Evolutionary conservation across 2,888 invertebrate genomes (phyloP), one percentile per base, ranked within the genome.

Genomic region (Endotricha flammealis): DNA sequence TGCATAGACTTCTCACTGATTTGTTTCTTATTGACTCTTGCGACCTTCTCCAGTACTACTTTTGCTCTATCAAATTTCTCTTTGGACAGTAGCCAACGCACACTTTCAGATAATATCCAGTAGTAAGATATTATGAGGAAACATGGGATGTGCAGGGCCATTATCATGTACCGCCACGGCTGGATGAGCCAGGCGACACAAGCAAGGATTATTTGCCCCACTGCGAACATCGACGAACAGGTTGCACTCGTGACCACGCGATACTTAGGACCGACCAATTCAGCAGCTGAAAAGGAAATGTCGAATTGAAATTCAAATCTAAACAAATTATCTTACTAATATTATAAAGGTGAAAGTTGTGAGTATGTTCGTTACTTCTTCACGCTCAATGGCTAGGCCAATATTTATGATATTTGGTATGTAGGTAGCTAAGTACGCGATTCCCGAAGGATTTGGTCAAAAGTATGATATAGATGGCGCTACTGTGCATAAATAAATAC

Each of bases 21-120:
- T 35, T 79, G 58, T 1, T 86, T 86, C 27, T 86, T 88, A 48
- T 93, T 93, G 0, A 90, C 74, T 42, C 67, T 82, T 0, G 93
- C 90, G 1, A 92, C 90, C 44, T 82, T 89, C 9, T 85, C 78
- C 25, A 93, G 65, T 4, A 92, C 88, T 4, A 57, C 62, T 45
- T 88, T 89, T 0, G 93, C 93, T 48, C 91, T 88, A 0, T 88
- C 82, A 38, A 85, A 88, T 50, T 88, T 88, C 14, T 90, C 88
- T 47, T 92, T 91, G 1, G 91, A 90, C 5, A 94, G 69, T 11
- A 94, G 82, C 93, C 93, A 93, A 42, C 93, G 80, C n/a, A 91
- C 80, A 12, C 91, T 91, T 68, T 92, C 91, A 0, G 90, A 89
- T 29, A 90, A 68, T 2, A 91, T 52, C 88, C 90, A 90, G 41